Percentiles rank a stretch among this genome's conserved stretches.
These are phyloP conservation scores for Lates calcarifer DNA, from an alignment of 2,113 vertebrate species.

Conservation along the genomic window DNA sequence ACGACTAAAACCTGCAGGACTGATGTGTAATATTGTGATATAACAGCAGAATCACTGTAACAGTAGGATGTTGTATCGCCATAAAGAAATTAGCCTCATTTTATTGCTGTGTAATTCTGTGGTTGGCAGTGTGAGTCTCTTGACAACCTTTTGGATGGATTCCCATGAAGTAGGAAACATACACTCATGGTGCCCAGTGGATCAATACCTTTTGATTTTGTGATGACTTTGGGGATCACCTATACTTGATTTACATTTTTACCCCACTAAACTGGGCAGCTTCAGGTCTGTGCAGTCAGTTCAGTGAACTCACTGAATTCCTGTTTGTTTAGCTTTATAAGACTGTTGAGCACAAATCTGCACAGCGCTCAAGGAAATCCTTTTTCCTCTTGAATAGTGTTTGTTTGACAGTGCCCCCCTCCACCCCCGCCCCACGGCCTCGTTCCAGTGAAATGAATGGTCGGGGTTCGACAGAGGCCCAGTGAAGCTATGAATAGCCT, in stretches of 20 bases:
- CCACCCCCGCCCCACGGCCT: neutral
- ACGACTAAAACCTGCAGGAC: neutral
- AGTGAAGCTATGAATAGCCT: constrained; percentile 66
- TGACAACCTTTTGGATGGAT: too few species aligned
- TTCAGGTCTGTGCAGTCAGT: neutral
- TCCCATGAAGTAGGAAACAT: too few species aligned
- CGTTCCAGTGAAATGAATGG: constrained; percentile 13
- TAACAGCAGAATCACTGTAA: too few species aligned
- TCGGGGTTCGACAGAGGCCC: constrained; percentile 18
- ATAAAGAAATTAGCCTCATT: too few species aligned
- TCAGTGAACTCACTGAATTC: constrained; percentile 19
- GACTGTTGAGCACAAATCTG: constrained; percentile 35
- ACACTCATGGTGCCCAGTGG: too few species aligned
- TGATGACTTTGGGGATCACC: too few species aligned
- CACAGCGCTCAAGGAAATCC: constrained; percentile 64
- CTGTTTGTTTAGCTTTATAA: constrained; percentile 49
- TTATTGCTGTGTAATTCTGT: too few species aligned
- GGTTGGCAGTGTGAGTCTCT: too few species aligned
- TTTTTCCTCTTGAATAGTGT: constrained; percentile 54
- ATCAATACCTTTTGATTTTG: too few species aligned
- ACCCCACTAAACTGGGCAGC: neutral
- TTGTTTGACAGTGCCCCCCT: constrained; percentile 20
- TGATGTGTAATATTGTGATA: neutral
- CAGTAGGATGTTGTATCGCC: too few species aligned
- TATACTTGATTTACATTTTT: too few species aligned